Evolutionary conservation across 2,113 vertebrate genomes (phyloP).

Genomic region (Phylloscopus whistleri): DNA sequence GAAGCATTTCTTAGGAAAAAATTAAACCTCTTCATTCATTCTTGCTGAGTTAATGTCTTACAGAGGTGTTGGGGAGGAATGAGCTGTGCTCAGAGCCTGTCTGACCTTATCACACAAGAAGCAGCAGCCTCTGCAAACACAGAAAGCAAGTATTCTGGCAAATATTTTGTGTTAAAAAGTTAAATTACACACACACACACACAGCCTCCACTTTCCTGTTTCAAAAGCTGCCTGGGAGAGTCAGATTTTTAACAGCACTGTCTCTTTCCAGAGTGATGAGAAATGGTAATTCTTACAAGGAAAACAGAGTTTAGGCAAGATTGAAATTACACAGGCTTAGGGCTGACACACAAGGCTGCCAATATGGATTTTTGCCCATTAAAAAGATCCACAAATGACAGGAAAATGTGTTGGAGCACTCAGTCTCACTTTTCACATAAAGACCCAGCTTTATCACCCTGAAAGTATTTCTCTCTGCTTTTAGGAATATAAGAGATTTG

Average conservation of each 20-base stretch:
- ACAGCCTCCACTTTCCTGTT: background rate
- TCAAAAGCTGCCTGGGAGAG: background rate
- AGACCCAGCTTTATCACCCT: background rate
- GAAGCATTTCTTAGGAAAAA: background rate
- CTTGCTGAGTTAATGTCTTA: background rate
- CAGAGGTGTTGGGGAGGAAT: background rate
- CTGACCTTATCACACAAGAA: background rate
- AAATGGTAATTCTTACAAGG: background rate
- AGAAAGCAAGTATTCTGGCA: background rate
- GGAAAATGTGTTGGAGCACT: background rate
- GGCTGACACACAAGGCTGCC: background rate
- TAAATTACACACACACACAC: background rate
- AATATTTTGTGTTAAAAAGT: background rate
- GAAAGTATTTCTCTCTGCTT: background rate
- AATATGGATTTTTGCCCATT: background rate
- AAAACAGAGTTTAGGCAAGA: background rate
- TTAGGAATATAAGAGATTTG: background rate
- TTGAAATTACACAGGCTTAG: background rate
- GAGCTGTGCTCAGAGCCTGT: background rate
- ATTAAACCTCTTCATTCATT: background rate
- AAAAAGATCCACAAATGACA: background rate
- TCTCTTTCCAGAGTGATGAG: background rate
- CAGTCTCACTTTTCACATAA: background rate
- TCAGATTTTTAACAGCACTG: background rate
- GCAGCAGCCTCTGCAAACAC: background rate